Conservation (phyloP, 92 coral and sea anemone genomes). For the Porites cylindrica region DNA sequence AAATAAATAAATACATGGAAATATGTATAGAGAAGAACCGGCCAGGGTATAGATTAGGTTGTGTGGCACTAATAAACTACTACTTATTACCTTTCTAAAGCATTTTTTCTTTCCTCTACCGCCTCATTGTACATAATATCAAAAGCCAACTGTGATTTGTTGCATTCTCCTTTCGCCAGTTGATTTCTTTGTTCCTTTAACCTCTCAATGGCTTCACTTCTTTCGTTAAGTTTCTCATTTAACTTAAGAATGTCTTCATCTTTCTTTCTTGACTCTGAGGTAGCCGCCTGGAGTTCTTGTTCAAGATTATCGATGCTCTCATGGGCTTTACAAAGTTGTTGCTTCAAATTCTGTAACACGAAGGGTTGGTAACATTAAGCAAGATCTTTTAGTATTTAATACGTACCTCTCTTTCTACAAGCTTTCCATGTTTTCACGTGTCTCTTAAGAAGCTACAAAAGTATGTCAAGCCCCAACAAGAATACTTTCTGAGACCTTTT, state of each 20-base stretch:
- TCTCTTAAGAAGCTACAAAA: no score
- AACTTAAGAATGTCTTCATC: constrained; percentile 52
- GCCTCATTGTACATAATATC: constrained; percentile 79
- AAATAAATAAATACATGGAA: no score
- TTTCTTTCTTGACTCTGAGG: constrained; percentile 51
- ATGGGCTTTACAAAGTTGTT: constrained; percentile 78
- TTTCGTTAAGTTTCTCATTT: constrained; percentile 27
- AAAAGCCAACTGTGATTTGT: constrained; percentile 66
- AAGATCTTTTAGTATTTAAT: not conserved
- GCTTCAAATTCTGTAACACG: constrained; percentile 14
- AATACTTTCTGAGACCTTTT: no score
- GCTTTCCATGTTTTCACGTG: no score
- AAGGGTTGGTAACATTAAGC: not conserved
- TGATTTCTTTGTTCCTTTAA: constrained; percentile 72
- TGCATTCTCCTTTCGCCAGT: constrained; percentile 69
- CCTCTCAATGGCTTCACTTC: constrained; percentile 54
- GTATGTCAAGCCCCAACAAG: no score
- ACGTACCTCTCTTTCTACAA: no score
- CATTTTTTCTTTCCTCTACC: constrained; percentile 74
- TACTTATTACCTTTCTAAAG: constrained; percentile 69
- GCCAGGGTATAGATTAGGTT: no score
- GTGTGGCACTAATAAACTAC: not conserved
- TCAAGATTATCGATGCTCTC: constrained; percentile 64
- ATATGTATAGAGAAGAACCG: no score
- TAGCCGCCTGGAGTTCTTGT: constrained; percentile 48